Evolutionary conservation across 2,113 vertebrate species (phyloP), one percentile per base, ranked within the genome.

Genomic region (Polypterus senegalus): DNA sequence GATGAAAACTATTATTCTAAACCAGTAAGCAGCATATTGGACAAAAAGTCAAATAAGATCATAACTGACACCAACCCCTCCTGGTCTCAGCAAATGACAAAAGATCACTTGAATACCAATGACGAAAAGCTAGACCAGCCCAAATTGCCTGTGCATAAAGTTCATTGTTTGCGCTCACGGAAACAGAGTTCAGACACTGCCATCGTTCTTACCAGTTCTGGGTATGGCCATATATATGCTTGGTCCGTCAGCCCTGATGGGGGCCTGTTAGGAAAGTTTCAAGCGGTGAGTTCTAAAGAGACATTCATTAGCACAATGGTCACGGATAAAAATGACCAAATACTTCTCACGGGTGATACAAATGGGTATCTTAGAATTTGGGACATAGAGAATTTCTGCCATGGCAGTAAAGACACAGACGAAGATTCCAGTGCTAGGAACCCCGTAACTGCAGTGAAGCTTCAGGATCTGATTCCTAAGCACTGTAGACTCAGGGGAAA

Each of bases 381-480:
- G 80, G 72, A 82, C 68, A 82, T 81, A 59, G 70, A 74, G 57
- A 57, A 72, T 49, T 84, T 79, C 56, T 80, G 81, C 58, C 54
- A 61, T 47, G 54, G 49, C 54, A 59, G 58, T 49, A 3, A 1
- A 7, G 49, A 7, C 3, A 1, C 44, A 3, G 57, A 62, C 11
- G 52, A 49, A 5, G 43, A n/a, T 27, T 27, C 27, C 27, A 27
- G 27, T 27, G 27, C 27, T 27, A 27, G 27, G 27, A 27, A 27
- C 27, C 27, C 2, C 27, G 27, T 27, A 27, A 27, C 27, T 27
- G 10, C 46, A 76, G 71, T 47, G 49, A 54, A 27, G 11, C 74
- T 74, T 59, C 27, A 7, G 4, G 3, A 58, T 47, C 58, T 76
- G 49, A 76, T 69, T 7, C 63, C 63, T 0, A 52, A 58, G 2